Percentiles rank a stretch among this genome's conserved stretches.
These are phyloP conservation scores for Poecile atricapillus DNA, from an alignment of 2,113 vertebrate genomes.

Conservation along the genomic window DNA sequence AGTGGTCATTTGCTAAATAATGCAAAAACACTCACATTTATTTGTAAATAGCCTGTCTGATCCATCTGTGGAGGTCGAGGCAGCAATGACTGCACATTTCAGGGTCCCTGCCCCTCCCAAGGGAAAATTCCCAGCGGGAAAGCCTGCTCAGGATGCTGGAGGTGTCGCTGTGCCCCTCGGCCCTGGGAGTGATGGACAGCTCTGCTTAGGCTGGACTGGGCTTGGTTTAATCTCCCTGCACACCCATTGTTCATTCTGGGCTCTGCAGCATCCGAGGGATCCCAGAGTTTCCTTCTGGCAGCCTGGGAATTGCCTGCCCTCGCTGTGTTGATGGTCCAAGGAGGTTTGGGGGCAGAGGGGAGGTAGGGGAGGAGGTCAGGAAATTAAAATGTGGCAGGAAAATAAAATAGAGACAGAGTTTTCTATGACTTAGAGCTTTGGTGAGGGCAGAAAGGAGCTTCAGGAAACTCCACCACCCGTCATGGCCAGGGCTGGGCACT, in stretches of 20 bases:
- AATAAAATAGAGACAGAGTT: not conserved
- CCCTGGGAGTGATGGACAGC: slow-evolving; percentile 34
- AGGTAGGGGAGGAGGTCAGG: not conserved
- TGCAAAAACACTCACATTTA: rapidly evolving
- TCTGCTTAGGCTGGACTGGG: slow-evolving; percentile 2
- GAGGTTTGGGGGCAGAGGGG: not conserved
- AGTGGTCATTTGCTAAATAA: not conserved
- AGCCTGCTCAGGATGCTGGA: not conserved
- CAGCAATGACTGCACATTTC: not conserved
- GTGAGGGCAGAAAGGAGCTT: not conserved
- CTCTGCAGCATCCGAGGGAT: not conserved
- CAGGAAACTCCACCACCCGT: not conserved
- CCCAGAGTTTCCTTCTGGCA: not conserved
- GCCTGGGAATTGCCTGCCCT: not conserved
- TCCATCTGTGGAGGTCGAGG: not conserved
- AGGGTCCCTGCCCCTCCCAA: not conserved
- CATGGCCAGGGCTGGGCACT: not conserved
- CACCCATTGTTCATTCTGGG: slow-evolving; percentile 5
- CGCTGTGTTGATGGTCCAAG: not conserved
- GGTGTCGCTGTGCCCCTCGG: not conserved
- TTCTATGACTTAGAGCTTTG: not conserved
- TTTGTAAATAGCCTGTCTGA: not conserved
- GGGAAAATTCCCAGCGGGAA: not conserved
- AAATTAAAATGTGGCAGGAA: not conserved
- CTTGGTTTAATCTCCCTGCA: slow-evolving; percentile 44